Percentiles rank a stretch among this genome's conserved stretches.
Conservation (phyloP, 2,797 vertebrate species). For the Brachyalestes nurse region DNA sequence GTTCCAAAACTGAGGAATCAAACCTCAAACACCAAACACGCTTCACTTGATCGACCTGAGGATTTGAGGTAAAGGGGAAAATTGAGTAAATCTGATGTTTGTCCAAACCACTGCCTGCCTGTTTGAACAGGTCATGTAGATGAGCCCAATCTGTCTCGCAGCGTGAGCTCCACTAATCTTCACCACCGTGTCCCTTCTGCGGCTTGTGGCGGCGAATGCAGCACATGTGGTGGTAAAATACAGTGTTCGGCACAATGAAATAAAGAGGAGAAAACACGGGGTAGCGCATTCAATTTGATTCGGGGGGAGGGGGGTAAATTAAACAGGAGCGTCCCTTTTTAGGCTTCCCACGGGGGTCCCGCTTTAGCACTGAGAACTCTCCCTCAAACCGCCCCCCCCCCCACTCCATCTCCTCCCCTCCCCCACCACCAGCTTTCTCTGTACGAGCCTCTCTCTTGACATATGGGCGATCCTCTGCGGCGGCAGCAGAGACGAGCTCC, state of each 20-base stretch:
- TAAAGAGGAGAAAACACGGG: slow-evolving; percentile 36
- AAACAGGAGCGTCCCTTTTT: slow-evolving; percentile 56
- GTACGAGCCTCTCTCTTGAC: slow-evolving; percentile 58
- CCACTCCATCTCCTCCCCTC: slow-evolving; percentile 45
- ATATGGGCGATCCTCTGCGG: slow-evolving; percentile 66
- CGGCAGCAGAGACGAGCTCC: slow-evolving; percentile 59
- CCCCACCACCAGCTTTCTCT: slow-evolving; percentile 55
- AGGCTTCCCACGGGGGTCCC: slow-evolving; percentile 54
- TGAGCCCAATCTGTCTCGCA: slow-evolving; percentile 38
- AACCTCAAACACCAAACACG: not conserved
- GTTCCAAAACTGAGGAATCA: not conserved
- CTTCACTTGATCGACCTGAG: not conserved
- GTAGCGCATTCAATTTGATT: slow-evolving; percentile 45
- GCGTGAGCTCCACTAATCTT: slow-evolving; percentile 42
- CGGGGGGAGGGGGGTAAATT: slow-evolving; percentile 47
- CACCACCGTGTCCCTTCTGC: slow-evolving; percentile 31
- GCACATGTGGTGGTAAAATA: slow-evolving; percentile 26
- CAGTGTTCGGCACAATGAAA: slow-evolving; percentile 35
- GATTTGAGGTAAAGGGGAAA: not conserved
- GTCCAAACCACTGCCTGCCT: not conserved
- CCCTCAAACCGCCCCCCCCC: slow-evolving; percentile 35
- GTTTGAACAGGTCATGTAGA: slow-evolving; percentile 32
- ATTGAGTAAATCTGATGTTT: not conserved
- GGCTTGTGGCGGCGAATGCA: slow-evolving; percentile 13
- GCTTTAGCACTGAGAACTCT: slow-evolving; percentile 55